A percentile compares a stretch with the other conserved stretches of the same genome.
Evolutionary conservation across 2,797 vertebrate species (phyloP).

Genomic region (Decapterus maruadsi): DNA sequence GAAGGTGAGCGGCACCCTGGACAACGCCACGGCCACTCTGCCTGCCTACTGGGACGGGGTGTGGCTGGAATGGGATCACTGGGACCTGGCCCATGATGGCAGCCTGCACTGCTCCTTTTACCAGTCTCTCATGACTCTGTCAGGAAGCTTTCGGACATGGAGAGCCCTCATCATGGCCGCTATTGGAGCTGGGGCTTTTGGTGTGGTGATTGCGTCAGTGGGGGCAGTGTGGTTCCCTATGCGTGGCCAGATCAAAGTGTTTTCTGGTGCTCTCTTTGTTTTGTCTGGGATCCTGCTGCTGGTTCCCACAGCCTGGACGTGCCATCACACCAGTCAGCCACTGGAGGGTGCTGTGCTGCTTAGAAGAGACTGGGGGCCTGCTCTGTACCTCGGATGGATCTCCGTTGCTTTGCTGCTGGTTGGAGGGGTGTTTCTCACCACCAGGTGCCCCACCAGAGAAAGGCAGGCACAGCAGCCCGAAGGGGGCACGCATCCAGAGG

Average conservation of each 20-base stretch:
- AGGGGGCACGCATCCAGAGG: conserved; percentile 31
- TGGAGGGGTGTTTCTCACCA: conserved; percentile 88
- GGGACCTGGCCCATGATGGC: conserved; percentile 93
- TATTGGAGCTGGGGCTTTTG: conserved; percentile 85
- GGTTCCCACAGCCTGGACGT: conserved; percentile 92
- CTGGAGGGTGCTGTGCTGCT: conserved; percentile 88
- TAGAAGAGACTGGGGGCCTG: conserved; percentile 89
- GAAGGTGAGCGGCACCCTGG: conserved; percentile 90
- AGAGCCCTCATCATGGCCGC: conserved; percentile 87
- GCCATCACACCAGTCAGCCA: conserved; percentile 88
- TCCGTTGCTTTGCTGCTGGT: conserved; percentile 85
- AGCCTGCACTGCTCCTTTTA: conserved; percentile 95
- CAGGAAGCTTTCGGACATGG: conserved; percentile 91
- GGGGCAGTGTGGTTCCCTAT: conserved; percentile 86
- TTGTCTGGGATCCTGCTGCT: conserved; percentile 87
- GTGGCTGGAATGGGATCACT: conserved; percentile 95
- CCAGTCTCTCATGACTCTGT: conserved; percentile 90
- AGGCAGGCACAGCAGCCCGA: conserved; percentile 19
- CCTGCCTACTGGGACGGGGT: conserved; percentile 96
- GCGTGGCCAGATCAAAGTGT: conserved; percentile 86
- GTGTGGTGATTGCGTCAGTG: conserved; percentile 78
- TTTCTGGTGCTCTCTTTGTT: conserved; percentile 87
- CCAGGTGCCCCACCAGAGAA: conserved; percentile 81
- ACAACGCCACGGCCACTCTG: conserved; percentile 91
- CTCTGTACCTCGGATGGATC: conserved; percentile 93